Evolutionary conservation across 2,113 vertebrate species (phyloP).

Genomic region (Festucalex cinctus): DNA sequence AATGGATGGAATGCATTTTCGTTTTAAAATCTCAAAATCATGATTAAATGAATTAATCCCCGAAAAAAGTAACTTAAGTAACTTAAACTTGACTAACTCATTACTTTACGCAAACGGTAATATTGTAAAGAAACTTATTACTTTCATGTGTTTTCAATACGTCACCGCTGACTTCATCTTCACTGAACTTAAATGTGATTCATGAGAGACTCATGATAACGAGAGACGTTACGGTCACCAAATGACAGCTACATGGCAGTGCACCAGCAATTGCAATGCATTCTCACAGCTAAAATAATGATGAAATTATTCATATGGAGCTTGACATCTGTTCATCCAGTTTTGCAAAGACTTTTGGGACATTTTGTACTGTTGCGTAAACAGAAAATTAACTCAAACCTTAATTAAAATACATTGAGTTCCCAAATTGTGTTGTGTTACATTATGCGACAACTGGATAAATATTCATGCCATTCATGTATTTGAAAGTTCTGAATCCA

Average conservation of each 20-base stretch:
- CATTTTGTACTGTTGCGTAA: neutral
- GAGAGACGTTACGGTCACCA: neutral
- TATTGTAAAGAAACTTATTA: too few species aligned
- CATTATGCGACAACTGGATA: neutral
- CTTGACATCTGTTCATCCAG: too few species aligned
- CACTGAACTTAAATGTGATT: too few species aligned
- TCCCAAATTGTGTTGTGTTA: neutral
- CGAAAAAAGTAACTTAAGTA: too few species aligned
- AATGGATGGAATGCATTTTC: too few species aligned
- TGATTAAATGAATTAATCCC: too few species aligned
- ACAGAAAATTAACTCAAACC: neutral
- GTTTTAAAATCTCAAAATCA: too few species aligned
- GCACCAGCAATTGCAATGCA: neutral
- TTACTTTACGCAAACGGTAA: too few species aligned
- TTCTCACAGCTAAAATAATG: too few species aligned
- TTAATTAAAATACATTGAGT: neutral
- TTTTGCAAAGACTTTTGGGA: neutral
- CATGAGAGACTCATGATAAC: neutral
- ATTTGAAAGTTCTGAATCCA: constrained; percentile 1
- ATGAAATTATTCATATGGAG: neutral
- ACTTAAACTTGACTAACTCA: too few species aligned
- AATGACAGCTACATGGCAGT: neutral
- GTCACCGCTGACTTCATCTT: too few species aligned
- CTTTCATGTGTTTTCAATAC: too few species aligned
- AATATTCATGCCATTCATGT: constrained; percentile 14